Evolutionary conservation across 2,113 vertebrate genomes (phyloP).

Genomic region (Pedetes capensis): DNA sequence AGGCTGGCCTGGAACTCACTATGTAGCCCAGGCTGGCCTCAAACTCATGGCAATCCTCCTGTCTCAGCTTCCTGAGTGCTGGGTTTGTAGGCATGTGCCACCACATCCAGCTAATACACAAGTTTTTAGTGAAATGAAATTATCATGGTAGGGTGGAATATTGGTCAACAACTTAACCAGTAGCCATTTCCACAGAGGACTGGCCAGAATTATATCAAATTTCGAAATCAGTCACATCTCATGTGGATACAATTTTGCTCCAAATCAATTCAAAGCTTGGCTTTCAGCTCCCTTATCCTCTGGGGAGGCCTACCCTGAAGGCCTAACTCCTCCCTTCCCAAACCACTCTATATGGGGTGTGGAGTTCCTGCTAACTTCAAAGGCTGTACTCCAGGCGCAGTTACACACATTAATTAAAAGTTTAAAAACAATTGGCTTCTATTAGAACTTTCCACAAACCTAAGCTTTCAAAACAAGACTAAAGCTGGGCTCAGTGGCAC

Average conservation of each 20-base stretch:
- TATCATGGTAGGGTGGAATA: neutral
- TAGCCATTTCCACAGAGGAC: neutral
- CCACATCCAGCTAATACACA: too few relatives aligned
- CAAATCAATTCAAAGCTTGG: neutral
- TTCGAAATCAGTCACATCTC: neutral
- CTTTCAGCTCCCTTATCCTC: neutral
- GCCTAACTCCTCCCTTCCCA: neutral
- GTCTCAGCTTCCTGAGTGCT: too few relatives aligned
- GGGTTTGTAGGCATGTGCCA: too few relatives aligned
- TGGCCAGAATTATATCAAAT: neutral
- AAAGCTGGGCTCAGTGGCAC: too few relatives aligned
- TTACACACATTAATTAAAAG: neutral
- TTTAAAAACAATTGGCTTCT: neutral
- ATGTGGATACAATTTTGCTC: neutral
- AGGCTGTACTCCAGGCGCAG: neutral
- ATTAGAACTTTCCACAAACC: neutral
- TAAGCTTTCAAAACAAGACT: slow-evolving; percentile 11
- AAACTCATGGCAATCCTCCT: too few relatives aligned
- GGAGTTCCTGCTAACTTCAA: neutral
- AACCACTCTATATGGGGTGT: neutral
- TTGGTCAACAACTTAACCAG: neutral
- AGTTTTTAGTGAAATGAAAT: neutral
- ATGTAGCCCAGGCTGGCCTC: too few relatives aligned
- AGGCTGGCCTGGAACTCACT: too few relatives aligned
- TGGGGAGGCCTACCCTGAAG: neutral